phyloP scores from a whole-genome alignment of 1,140 invertebrate species.

The Phenacoccus solenopsis region DNA sequence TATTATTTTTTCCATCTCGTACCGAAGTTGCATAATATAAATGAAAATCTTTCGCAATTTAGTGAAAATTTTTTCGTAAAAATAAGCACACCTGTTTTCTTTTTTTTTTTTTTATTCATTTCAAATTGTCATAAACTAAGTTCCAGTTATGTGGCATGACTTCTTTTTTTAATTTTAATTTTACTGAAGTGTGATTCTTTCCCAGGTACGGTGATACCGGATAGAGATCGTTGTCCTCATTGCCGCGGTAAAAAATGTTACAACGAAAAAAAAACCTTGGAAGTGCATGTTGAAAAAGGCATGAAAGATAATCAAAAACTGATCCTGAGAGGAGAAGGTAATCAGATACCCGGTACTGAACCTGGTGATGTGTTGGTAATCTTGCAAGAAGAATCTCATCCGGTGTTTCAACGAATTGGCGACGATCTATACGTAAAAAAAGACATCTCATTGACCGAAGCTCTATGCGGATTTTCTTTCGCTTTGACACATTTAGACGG shows the following conservation, averaged over 20 bases:
- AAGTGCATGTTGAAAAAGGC: conserved; percentile 82
- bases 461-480: conserved; percentile 77
- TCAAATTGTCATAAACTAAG: too few relatives aligned
- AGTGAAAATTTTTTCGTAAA: too few relatives aligned
- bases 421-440: conserved; percentile 63
- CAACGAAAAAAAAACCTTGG: conserved; percentile 64
- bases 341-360: conserved; percentile 70
- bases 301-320: conserved; percentile 82
- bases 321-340: conserved; percentile 72
- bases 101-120: not conserved
- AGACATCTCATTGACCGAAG: conserved; percentile 66
- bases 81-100: too few relatives aligned
- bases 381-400: conserved; percentile 69
- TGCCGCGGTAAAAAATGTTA: conserved; percentile 73
- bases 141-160: too few relatives aligned
- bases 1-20: too few relatives aligned
- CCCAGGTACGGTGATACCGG: conserved; percentile 57
- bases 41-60: too few relatives aligned
- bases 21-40: too few relatives aligned
- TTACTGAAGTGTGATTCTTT: too few relatives aligned
- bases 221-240: conserved; percentile 63
- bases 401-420: conserved; percentile 56
- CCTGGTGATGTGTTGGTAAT: conserved; percentile 82
- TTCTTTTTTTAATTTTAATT: too few relatives aligned
- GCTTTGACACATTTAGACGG: conserved; percentile 75